Percentiles rank a stretch among this genome's conserved stretches.
These are phyloP conservation scores for Rhodophaea formosa DNA, from an alignment of 2,888 invertebrate genomes.

Conservation along the genomic window DNA sequence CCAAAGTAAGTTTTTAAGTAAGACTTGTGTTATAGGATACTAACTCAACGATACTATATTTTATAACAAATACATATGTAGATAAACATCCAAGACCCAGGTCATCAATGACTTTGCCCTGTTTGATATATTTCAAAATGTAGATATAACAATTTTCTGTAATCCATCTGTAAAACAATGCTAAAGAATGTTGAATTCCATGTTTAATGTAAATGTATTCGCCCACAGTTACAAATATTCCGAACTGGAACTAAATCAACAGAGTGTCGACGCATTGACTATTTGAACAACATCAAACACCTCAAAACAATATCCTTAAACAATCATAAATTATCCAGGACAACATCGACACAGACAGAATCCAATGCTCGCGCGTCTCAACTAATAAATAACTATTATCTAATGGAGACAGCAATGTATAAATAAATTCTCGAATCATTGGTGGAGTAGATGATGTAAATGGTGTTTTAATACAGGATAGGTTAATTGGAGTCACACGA, in stretches of 20 bases:
- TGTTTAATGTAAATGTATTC: not conserved
- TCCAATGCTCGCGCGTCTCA: not conserved
- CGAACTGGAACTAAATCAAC: not conserved
- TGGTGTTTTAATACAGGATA: constrained; percentile 26
- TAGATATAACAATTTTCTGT: too few relatives aligned
- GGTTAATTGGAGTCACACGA: constrained; percentile 34
- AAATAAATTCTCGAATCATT: not conserved
- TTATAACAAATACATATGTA: too few relatives aligned
- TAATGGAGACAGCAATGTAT: constrained; percentile 2
- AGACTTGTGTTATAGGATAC: too few relatives aligned
- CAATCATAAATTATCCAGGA: not conserved
- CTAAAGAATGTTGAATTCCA: not conserved
- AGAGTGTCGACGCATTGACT: not conserved
- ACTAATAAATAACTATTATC: not conserved
- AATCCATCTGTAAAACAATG: not conserved
- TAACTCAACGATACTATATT: too few relatives aligned
- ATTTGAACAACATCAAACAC: constrained; percentile 6
- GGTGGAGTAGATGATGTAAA: constrained; percentile 21
- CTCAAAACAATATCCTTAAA: constrained; percentile 22
- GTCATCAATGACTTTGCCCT: too few relatives aligned
- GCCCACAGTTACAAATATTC: not conserved
- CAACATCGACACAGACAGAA: not conserved
- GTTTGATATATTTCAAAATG: too few relatives aligned
- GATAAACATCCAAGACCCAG: too few relatives aligned
- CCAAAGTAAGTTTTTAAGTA: too few relatives aligned